phyloP scores from a whole-genome alignment of 1,140 invertebrate species.

The Proctacanthus coquilletti region DNA sequence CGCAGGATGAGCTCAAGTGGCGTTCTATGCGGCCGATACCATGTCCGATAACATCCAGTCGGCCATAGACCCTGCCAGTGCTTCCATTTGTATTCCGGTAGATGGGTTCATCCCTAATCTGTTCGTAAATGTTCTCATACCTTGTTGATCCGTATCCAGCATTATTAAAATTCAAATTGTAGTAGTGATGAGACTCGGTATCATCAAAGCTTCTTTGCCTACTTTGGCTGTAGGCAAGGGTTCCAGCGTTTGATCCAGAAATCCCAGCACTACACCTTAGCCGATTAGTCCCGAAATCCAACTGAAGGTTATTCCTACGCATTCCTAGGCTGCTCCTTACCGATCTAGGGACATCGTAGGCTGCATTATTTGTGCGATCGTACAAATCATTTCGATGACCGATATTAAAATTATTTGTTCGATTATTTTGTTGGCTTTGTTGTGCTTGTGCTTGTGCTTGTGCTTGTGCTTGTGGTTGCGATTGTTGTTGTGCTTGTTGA shows the following conservation, averaged over 20 bases:
- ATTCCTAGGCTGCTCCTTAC: constrained; percentile 26
- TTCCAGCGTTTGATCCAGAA: too few relatives aligned
- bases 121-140: constrained; percentile 34
- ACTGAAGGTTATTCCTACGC: constrained; percentile 22
- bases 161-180: constrained; percentile 12
- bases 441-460: constrained; percentile 10
- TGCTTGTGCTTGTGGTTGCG: constrained; percentile 8
- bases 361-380: constrained; percentile 19
- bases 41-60: constrained; percentile 36
- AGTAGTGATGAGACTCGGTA: constrained; percentile 28
- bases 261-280: background rate
- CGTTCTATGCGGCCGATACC: constrained; percentile 39
- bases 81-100: constrained; percentile 20
- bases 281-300: constrained; percentile 14
- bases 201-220: constrained; percentile 28
- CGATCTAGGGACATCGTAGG: constrained; percentile 26
- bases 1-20: constrained; percentile 38
- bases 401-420: constrained; percentile 8
- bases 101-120: constrained; percentile 33
- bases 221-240: background rate
- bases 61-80: constrained; percentile 34
- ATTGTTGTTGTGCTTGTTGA: constrained; percentile 9
- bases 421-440: constrained; percentile 6
- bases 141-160: constrained; percentile 12
- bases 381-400: constrained; percentile 28